Conservation (phyloP, 2,888 invertebrate species). For the Oxycera nigricornis region DNA sequence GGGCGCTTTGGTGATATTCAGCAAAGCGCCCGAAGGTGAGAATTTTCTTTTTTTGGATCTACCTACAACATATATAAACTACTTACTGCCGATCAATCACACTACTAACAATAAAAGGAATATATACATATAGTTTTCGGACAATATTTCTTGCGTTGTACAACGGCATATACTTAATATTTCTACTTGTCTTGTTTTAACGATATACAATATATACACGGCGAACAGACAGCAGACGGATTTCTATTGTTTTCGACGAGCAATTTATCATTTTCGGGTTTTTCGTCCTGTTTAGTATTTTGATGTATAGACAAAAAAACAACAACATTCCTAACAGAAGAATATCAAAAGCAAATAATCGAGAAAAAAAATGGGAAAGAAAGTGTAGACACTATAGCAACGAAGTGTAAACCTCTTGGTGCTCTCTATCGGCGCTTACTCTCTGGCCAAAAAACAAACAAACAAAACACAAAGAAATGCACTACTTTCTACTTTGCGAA, state of each 20-base stretch:
- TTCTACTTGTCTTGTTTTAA: conserved; percentile 1
- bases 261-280: neutral
- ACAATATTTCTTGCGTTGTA: conserved; percentile 30
- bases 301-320: conserved; percentile 38
- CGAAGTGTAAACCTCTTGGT: conserved; percentile 20
- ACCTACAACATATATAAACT: too few species aligned
- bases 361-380: conserved; percentile 5
- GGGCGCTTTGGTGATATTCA: conserved; percentile 50
- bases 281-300: conserved; percentile 3
- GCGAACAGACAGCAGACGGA: conserved; percentile 36
- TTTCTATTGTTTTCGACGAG: conserved; percentile 6
- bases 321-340: conserved; percentile 45
- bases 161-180: conserved; percentile 46
- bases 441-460: neutral
- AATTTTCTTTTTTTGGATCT: conserved; percentile 29
- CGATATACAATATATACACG: neutral
- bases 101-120: conserved; percentile 2
- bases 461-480: too few species aligned
- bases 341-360: conserved; percentile 36
- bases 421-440: neutral
- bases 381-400: neutral
- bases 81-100: conserved; percentile 31
- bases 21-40: conserved; percentile 44
- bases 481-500: too few species aligned
- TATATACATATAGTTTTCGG: neutral